A percentile compares a stretch with the other conserved stretches of the same genome.
Conservation (phyloP, 1,140 invertebrate species). For the Apis laboriosa region DNA sequence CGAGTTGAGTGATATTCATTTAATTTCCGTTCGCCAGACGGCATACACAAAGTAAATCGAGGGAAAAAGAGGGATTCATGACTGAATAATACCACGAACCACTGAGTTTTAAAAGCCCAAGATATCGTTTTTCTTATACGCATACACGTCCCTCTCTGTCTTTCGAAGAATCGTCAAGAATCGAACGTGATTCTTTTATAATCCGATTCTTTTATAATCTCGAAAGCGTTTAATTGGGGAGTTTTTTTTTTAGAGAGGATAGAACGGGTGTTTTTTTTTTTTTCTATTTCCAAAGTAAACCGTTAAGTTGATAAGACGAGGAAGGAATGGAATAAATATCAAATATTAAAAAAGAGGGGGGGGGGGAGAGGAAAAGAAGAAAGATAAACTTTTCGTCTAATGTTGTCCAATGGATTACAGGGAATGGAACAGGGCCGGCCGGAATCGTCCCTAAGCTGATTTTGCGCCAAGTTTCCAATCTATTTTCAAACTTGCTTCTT, state of each 20-base stretch:
- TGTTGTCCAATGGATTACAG: constrained; percentile 32
- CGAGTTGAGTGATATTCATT: constrained; percentile 63
- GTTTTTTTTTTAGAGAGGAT: neutral
- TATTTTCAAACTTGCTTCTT: constrained; percentile 21
- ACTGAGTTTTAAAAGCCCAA: neutral
- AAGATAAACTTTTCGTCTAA: constrained; percentile 14
- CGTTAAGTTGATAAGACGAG: neutral
- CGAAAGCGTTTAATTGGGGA: neutral
- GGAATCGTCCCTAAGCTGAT: neutral
- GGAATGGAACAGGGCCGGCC: neutral
- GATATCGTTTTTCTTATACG: neutral
- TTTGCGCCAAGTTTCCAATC: constrained; percentile 16
- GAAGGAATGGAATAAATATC: constrained; percentile 11
- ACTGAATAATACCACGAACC: neutral
- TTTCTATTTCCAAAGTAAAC: constrained; percentile 1
- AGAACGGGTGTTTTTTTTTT: neutral
- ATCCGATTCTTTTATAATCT: neutral
- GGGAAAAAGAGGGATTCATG: neutral
- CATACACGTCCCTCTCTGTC: neutral
- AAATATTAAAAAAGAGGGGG: neutral
- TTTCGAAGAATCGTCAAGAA: neutral
- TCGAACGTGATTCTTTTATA: neutral
- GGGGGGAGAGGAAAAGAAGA: neutral
- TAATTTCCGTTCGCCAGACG: constrained; percentile 65
- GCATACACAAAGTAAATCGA: constrained; percentile 14